phyloP scores from a whole-genome alignment of 2,888 invertebrate species.

The Tipula confusa region DNA sequence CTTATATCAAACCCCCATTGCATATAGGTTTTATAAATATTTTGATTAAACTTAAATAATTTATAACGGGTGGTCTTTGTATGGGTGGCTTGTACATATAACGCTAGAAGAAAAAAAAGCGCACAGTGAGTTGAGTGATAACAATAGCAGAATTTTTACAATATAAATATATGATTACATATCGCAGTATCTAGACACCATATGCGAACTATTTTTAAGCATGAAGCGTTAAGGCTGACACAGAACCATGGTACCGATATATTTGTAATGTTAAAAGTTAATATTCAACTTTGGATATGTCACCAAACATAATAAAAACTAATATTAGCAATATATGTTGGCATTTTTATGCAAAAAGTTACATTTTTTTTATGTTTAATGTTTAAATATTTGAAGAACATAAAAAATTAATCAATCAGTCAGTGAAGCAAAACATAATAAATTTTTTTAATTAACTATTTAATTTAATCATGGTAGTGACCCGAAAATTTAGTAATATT shows the following conservation, averaged over 20 bases:
- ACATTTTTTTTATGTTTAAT: background rate
- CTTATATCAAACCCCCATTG: background rate
- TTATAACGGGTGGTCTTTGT: background rate
- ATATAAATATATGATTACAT: background rate
- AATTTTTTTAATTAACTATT: background rate
- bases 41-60: constrained; percentile 9
- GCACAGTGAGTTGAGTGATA: background rate
- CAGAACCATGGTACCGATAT: too few relatives aligned
- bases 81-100: background rate
- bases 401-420: background rate
- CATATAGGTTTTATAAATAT: background rate
- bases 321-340: background rate
- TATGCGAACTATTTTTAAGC: too few relatives aligned
- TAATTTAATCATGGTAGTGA: too few relatives aligned
- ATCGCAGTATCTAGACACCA: too few relatives aligned
- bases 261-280: background rate
- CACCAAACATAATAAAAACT: constrained; percentile 3
- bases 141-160: background rate
- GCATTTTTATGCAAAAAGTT: background rate
- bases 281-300: background rate
- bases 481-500: too few relatives aligned
- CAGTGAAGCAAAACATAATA: background rate
- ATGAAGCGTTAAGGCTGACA: too few relatives aligned
- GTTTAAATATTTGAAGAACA: background rate
- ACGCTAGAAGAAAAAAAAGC: background rate